These are phyloP conservation scores for Erpetoichthys calabaricus DNA, from an alignment of 2,797 vertebrate genomes.

Conservation along the genomic window DNA sequence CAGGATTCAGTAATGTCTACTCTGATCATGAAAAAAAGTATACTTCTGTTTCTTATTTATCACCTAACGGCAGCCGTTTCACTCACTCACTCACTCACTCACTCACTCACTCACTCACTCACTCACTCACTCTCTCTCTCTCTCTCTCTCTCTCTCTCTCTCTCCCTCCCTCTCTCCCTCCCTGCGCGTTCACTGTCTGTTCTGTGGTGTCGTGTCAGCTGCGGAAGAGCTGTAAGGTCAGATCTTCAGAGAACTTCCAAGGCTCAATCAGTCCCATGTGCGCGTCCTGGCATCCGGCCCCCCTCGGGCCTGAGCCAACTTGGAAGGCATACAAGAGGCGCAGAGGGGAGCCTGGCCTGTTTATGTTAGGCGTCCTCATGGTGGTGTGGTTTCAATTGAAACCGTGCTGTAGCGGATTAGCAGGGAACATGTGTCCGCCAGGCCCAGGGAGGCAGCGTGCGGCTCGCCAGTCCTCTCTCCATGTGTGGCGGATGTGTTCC, in stretches of 20 bases:
- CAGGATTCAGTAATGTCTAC: too few relatives aligned
- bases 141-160: slow-evolving; percentile 14
- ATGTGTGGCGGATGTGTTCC: slow-evolving; percentile 83
- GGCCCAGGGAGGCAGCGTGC: slow-evolving; percentile 30
- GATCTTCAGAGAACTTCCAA: slow-evolving; percentile 23
- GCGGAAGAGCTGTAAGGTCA: slow-evolving; percentile 13
- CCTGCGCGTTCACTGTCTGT: too few relatives aligned
- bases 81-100: slow-evolving; percentile 25
- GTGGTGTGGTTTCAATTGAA: slow-evolving; percentile 48
- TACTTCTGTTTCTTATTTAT: too few relatives aligned
- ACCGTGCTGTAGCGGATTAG: slow-evolving; percentile 51
- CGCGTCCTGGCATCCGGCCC: slow-evolving; percentile 25
- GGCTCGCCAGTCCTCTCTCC: slow-evolving; percentile 26
- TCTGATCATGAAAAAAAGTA: too few relatives aligned
- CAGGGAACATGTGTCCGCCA: slow-evolving; percentile 33
- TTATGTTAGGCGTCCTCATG: slow-evolving; percentile 39
- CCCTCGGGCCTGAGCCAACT: slow-evolving; percentile 10
- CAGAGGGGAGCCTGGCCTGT: slow-evolving; percentile 34
- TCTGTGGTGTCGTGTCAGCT: neutral
- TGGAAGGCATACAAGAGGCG: slow-evolving; percentile 17
- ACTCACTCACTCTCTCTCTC: slow-evolving; percentile 11
- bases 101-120: slow-evolving; percentile 9
- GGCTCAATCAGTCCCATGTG: slow-evolving; percentile 49
- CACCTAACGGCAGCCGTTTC: too few relatives aligned
- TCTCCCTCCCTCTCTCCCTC: neutral